phyloP scores from a whole-genome alignment of 2,888 invertebrate genomes.

The Drosophila histrio region DNA sequence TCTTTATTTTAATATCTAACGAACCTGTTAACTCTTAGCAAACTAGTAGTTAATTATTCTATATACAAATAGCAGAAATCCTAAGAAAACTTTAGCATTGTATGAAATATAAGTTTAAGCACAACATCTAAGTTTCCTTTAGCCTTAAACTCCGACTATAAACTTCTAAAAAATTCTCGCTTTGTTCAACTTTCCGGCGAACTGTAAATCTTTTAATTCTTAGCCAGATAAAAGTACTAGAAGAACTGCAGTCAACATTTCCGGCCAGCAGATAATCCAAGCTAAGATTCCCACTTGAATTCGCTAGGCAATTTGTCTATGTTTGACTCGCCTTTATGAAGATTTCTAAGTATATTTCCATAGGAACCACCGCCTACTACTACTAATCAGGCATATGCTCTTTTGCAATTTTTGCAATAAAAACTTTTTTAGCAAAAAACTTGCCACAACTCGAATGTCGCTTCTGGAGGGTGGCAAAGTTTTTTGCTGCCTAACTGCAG shows the following conservation, averaged over 20 bases:
- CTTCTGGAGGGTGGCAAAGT: conserved; percentile 27
- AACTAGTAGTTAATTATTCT: no score
- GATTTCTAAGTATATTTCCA: neutral
- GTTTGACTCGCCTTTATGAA: neutral
- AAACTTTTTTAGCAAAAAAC: conserved; percentile 35
- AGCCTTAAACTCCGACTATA: neutral
- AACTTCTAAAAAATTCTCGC: neutral
- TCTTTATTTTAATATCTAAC: no score
- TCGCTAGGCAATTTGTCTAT: neutral
- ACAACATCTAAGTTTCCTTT: neutral
- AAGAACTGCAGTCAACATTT: neutral
- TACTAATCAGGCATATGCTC: conserved; percentile 27
- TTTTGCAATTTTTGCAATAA: conserved; percentile 24
- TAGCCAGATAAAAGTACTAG: neutral
- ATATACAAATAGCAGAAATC: no score
- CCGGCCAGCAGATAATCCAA: neutral
- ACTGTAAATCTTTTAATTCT: neutral
- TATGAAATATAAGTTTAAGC: neutral
- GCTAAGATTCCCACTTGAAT: conserved; percentile 3
- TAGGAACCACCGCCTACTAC: conserved; percentile 16
- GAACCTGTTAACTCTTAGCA: no score
- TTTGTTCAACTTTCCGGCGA: neutral
- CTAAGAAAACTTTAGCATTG: neutral
- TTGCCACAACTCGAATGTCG: conserved; percentile 28
- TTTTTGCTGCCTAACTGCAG: conserved; percentile 43